Percentiles rank a stretch among this genome's conserved stretches.
These are phyloP conservation scores for Xenentodon cancila DNA, from an alignment of 2,797 vertebrate species.

Conservation along the genomic window DNA sequence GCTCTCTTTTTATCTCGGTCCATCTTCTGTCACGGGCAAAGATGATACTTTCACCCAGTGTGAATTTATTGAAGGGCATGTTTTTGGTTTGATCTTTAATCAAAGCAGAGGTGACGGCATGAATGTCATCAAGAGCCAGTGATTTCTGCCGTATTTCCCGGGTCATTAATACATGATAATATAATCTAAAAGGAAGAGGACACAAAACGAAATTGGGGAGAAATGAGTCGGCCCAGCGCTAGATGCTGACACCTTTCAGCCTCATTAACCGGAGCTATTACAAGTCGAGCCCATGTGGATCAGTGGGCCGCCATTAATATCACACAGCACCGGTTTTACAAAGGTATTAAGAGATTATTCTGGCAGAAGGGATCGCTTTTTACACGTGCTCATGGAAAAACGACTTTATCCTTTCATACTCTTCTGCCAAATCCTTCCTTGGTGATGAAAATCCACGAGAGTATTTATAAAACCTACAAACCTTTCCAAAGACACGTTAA, in stretches of 20 bases:
- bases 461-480: neutral
- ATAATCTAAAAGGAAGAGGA: conserved; percentile 54
- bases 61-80: conserved; percentile 36
- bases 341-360: conserved; percentile 72
- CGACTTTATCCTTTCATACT: conserved; percentile 43
- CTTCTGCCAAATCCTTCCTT: conserved; percentile 15
- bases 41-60: conserved; percentile 34
- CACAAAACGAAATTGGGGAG: conserved; percentile 55
- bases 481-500: neutral
- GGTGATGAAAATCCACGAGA: conserved; percentile 9
- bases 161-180: conserved; percentile 72
- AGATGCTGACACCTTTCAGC: conserved; percentile 63
- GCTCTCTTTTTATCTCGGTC: conserved; percentile 46
- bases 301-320: conserved; percentile 62
- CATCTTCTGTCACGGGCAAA: conserved; percentile 17
- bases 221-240: conserved; percentile 51
- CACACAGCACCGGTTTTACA: conserved; percentile 61
- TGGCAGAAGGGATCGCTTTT: conserved; percentile 52
- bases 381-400: conserved; percentile 45
- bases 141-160: conserved; percentile 49
- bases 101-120: conserved; percentile 59
- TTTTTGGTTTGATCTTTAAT: conserved; percentile 65
- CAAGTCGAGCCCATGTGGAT: conserved; percentile 39
- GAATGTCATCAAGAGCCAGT: conserved; percentile 63
- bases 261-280: conserved; percentile 59